Percentiles rank a stretch among this genome's conserved stretches.
These are phyloP conservation scores for Pharmacophagus antenor DNA, from an alignment of 2,888 invertebrate species.

Conservation along the genomic window DNA sequence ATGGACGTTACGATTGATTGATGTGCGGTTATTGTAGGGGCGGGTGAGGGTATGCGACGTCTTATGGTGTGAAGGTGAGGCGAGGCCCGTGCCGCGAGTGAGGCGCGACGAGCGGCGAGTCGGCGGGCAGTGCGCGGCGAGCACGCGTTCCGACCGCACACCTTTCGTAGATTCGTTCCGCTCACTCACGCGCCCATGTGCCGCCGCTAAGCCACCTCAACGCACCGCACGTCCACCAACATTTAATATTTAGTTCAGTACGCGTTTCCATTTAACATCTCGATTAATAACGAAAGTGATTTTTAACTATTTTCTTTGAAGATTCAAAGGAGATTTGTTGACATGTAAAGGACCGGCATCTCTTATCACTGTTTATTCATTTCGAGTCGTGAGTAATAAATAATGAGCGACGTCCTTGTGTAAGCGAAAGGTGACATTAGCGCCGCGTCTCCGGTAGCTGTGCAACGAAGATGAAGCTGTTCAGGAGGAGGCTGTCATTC, in stretches of 20 bases:
- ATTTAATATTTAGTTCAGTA: slow-evolving; percentile 42
- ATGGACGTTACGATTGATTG: slow-evolving; percentile 40
- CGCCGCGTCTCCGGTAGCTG: slow-evolving; percentile 44
- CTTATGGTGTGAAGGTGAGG: slow-evolving; percentile 42
- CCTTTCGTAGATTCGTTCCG: slow-evolving; percentile 34
- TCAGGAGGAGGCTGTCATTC: slow-evolving; percentile 77
- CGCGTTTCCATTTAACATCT: slow-evolving; percentile 49
- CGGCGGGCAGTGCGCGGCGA: slow-evolving; percentile 66
- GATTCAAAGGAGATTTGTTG: slow-evolving; percentile 46
- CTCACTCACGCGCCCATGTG: slow-evolving; percentile 45
- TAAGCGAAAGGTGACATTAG: slow-evolving; percentile 50
- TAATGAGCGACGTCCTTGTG: slow-evolving; percentile 47
- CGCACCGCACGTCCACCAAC: slow-evolving; percentile 39
- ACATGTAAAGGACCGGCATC: slow-evolving; percentile 30
- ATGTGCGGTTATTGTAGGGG: slow-evolving; percentile 42
- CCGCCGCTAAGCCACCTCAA: slow-evolving; percentile 38
- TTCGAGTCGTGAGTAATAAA: slow-evolving; percentile 36
- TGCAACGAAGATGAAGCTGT: slow-evolving; percentile 69
- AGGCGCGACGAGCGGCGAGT: slow-evolving; percentile 43
- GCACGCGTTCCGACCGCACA: slow-evolving; percentile 69
- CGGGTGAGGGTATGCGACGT: slow-evolving; percentile 34
- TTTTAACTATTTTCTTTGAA: slow-evolving; percentile 49
- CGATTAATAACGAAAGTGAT: slow-evolving; percentile 45
- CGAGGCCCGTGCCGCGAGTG: slow-evolving; percentile 41
- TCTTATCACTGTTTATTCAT: slow-evolving; percentile 28